Evolutionary conservation across 2,113 vertebrate species (phyloP).

Genomic region (Rafetus swinhoei): DNA sequence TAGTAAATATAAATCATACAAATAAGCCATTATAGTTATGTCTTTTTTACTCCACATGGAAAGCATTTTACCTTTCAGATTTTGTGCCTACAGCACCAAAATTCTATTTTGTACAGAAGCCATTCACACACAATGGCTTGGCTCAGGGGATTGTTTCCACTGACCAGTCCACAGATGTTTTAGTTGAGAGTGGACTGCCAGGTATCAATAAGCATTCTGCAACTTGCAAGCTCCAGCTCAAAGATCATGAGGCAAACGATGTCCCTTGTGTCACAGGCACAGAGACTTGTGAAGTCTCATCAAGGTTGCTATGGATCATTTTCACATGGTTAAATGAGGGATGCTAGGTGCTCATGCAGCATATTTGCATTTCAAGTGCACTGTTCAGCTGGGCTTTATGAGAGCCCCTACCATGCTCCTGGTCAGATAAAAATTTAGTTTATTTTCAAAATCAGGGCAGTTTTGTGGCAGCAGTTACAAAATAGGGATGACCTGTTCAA

Average conservation of each 20-base stretch:
- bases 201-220: neutral
- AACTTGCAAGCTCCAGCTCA: neutral
- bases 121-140: neutral
- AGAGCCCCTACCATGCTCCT: neutral
- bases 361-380: neutral
- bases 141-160: neutral
- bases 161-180: neutral
- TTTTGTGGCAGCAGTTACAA: neutral
- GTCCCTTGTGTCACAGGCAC: neutral
- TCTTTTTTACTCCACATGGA: rapidly evolving
- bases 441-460: neutral
- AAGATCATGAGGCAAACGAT: neutral
- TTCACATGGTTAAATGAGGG: neutral
- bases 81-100: rapidly evolving
- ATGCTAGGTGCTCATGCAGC: neutral
- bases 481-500: neutral
- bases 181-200: neutral
- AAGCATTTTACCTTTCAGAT: neutral
- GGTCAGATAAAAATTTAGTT: neutral
- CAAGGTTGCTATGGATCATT: neutral
- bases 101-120: neutral
- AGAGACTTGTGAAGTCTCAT: rapidly evolving
- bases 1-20: neutral
- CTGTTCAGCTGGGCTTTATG: neutral
- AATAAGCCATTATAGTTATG: neutral